phyloP scores from a whole-genome alignment of 2,113 vertebrate genomes.

The Dryoscopus gambensis region DNA sequence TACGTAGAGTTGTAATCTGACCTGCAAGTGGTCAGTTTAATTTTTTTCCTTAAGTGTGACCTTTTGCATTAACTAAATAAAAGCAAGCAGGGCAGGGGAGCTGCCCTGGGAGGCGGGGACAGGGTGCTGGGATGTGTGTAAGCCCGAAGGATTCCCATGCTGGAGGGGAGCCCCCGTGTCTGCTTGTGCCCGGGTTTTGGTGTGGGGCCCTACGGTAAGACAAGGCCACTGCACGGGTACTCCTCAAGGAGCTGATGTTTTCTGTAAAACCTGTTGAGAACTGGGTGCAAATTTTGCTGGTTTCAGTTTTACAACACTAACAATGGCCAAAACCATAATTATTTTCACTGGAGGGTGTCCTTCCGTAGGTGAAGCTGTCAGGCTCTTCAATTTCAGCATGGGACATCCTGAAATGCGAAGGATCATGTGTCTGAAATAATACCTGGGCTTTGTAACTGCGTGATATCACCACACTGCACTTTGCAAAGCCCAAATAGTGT shows the following conservation, averaged over 20 bases:
- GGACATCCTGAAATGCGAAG: background rate
- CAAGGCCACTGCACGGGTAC: background rate
- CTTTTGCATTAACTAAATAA: conserved; percentile 49
- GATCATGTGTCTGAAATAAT: background rate
- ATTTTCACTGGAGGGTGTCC: accelerated
- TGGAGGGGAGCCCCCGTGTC: background rate
- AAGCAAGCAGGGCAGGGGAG: background rate
- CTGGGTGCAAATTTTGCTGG: background rate
- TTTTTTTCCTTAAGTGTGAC: conserved; percentile 53
- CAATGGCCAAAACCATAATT: accelerated
- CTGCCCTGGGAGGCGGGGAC: background rate
- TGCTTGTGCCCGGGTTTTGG: background rate
- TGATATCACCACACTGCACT: background rate
- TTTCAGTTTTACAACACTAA: background rate
- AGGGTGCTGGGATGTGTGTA: background rate
- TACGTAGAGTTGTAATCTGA: conserved; percentile 45
- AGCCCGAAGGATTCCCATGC: background rate
- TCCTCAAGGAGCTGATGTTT: background rate
- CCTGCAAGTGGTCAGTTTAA: conserved; percentile 28
- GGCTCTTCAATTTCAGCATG: background rate
- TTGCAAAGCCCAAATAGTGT: accelerated
- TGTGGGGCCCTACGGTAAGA: too few relatives aligned
- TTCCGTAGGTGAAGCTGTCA: background rate
- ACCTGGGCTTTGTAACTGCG: accelerated
- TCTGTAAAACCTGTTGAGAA: background rate